Evolutionary conservation across 37 sponge, comb jelly and placozoan genomes (phyloP), one percentile per base, ranked within the genome.

Genomic region (Halisarca cf. caerulea): DNA sequence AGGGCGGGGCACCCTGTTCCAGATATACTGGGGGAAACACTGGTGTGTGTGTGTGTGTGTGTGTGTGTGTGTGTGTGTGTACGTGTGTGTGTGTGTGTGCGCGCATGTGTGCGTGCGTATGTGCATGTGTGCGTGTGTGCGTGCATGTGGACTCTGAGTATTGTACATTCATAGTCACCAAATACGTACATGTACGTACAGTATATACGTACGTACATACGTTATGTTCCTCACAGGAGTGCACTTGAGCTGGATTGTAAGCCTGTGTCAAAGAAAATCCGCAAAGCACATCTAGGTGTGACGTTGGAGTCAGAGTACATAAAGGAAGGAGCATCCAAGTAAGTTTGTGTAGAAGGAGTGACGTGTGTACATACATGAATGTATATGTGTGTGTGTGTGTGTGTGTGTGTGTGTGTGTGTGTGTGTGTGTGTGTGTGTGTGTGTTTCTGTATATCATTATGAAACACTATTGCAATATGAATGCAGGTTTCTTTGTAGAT

Each of bases 201-300:
- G 6, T 62, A 4, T 17, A 6, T 27, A 62, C 30, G 64, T 62
- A 27, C 23, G 64, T 27, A 62, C 64, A 62, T 62, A 30, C 6
- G 64, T 62, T 7, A 3, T 30, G 1, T 57, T 0, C 59, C 35
- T 27, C 21, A 15, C 38, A 94, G 94, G 51, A 82, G 88, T 82
- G 83, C 84, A 30, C 78, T 94, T 41, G 91, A 91, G 23, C 82
- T 94, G 84, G 78, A 51, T 38, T 94, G 88, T 75, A 91, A 94
- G 55, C 71, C 89, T 43, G 85, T 86, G 32, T 94, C 94, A n/a
- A 80, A 80, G 83, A 94, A 94, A 40, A 45, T 94, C 61, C 54
- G 58, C 42, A 72, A 83, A 39, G 88, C 89, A 0, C 34, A 66
- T 14, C 72, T 94, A 7, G 94, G 91, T 7, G 66, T 88, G 30